Conservation (phyloP, 2,797 vertebrate genomes). For the Sebastes taczanowskii region DNA sequence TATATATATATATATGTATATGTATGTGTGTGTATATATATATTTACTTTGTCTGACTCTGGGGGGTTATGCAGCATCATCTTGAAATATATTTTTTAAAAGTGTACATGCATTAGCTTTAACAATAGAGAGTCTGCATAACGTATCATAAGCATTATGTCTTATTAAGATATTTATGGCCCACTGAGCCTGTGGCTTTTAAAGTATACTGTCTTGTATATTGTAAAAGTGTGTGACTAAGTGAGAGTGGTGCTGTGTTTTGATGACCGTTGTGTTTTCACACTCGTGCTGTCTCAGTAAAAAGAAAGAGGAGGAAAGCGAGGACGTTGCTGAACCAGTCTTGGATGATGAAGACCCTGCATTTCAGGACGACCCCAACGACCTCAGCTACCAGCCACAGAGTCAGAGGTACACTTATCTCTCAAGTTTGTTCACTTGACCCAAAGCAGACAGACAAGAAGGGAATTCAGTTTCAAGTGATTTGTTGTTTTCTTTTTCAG, state of each 20-base stretch:
- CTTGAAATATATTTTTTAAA: not conserved
- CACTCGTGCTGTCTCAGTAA: conserved; percentile 45
- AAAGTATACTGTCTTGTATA: not conserved
- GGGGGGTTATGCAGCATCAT: not conserved
- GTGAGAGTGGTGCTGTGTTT: conserved; percentile 1
- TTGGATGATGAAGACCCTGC: conserved; percentile 65
- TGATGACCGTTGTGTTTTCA: conserved; percentile 14
- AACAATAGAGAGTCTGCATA: not conserved
- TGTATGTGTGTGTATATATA: too few species aligned
- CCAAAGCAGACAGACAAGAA: not conserved
- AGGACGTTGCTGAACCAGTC: conserved; percentile 37
- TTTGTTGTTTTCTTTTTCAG: conserved; percentile 66
- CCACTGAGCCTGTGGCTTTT: not conserved
- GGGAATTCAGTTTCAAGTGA: not conserved
- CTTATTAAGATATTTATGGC: not conserved
- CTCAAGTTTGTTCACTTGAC: not conserved
- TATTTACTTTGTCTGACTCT: not conserved
- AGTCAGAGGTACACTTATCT: conserved; percentile 68
- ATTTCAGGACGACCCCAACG: conserved; percentile 67
- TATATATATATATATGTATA: not conserved
- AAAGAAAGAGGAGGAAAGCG: conserved; percentile 67
- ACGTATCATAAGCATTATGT: not conserved
- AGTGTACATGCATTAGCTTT: not conserved
- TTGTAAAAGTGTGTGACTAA: not conserved
- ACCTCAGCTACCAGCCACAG: conserved; percentile 64